These are phyloP conservation scores for Sciurus niger DNA, from an alignment of 2,113 vertebrate species.

Conservation along the genomic window DNA sequence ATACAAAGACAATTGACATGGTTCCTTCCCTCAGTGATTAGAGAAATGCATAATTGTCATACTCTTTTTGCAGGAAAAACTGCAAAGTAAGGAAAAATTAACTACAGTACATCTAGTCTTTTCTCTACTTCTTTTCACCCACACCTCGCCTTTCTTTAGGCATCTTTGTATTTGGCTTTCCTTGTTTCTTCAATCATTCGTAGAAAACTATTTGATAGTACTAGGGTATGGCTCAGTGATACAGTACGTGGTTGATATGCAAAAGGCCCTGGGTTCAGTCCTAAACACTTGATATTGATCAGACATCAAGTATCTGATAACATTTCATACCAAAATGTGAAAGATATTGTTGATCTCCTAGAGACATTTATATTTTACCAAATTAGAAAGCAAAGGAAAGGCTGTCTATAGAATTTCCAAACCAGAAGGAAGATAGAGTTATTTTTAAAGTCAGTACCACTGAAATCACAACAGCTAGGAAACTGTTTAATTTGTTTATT, in stretches of 20 bases:
- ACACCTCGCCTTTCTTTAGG: background rate
- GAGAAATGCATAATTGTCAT: background rate
- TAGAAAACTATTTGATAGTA: background rate
- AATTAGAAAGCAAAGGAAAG: conserved; percentile 35
- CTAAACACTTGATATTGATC: background rate
- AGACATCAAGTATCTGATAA: background rate
- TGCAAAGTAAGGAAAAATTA: background rate
- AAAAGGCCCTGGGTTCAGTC: background rate
- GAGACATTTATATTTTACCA: background rate
- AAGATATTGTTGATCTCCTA: background rate
- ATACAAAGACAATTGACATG: background rate
- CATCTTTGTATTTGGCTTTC: background rate
- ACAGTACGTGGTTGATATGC: too few relatives aligned
- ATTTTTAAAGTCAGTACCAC: background rate
- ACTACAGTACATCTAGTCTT: background rate
- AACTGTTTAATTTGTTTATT: background rate
- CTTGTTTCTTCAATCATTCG: background rate
- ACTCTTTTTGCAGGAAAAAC: background rate
- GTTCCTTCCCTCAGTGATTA: background rate
- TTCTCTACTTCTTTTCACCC: background rate
- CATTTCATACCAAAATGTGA: background rate
- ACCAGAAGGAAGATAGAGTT: background rate
- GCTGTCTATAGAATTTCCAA: background rate
- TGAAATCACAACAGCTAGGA: background rate
- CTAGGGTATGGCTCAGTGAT: background rate